phyloP scores from a whole-genome alignment of 2,113 vertebrate genomes.

The Daboia siamensis region DNA sequence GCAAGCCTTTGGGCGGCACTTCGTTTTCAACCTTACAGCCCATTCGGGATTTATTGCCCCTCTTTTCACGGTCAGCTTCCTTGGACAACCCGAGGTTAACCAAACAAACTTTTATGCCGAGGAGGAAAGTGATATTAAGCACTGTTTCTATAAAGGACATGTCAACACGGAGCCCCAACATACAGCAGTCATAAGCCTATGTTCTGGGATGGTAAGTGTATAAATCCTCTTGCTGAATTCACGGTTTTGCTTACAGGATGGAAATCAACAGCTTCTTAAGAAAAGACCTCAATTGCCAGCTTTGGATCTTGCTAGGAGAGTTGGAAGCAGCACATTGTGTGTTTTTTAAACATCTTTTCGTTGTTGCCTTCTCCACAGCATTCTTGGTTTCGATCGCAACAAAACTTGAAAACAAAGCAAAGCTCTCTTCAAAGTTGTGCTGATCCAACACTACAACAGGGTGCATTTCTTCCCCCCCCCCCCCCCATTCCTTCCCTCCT shows the following conservation, averaged over 20 bases:
- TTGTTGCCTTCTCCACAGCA: neutral
- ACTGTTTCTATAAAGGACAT: slow-evolving; percentile 95
- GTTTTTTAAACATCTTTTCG: neutral
- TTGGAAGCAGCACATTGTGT: neutral
- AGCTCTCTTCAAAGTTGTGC: neutral
- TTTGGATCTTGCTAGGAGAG: neutral
- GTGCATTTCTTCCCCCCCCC: neutral
- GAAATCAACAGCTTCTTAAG: neutral
- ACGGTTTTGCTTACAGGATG: neutral
- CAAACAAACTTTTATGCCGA: slow-evolving; percentile 74
- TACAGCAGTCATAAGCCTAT: slow-evolving; percentile 94
- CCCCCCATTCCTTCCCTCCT: neutral
- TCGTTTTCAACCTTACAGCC: slow-evolving; percentile 90
- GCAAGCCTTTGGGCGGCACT: slow-evolving; percentile 89
- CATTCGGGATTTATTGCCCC: slow-evolving; percentile 96
- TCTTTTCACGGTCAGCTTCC: slow-evolving; percentile 87
- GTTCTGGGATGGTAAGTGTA: slow-evolving; percentile 93
- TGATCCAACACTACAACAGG: neutral
- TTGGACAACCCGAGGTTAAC: slow-evolving; percentile 79
- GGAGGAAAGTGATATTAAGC: slow-evolving; percentile 82
- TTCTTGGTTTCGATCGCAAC: neutral
- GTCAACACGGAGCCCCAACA: slow-evolving; percentile 88
- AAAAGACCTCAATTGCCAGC: neutral
- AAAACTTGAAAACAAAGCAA: neutral
- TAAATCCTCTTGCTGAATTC: neutral